phyloP scores from a whole-genome alignment of 2,113 vertebrate species.

The Atrichornis clamosus region DNA sequence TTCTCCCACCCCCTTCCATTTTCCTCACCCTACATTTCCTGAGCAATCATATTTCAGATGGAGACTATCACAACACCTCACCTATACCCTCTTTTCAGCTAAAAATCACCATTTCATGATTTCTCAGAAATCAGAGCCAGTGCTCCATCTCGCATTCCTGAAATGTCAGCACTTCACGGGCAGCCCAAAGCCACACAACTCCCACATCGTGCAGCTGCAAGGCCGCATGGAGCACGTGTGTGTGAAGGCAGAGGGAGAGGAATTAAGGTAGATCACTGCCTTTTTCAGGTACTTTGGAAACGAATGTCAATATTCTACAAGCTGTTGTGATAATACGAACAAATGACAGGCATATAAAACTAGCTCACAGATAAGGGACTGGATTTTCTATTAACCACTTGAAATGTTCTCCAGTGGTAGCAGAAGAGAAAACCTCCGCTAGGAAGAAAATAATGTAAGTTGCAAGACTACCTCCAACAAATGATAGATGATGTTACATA shows the following conservation, averaged over 20 bases:
- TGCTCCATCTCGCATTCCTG: not conserved
- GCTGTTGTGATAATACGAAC: not conserved
- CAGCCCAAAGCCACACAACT: not conserved
- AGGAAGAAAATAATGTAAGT: not conserved
- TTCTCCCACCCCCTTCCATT: not conserved
- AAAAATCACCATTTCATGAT: not conserved
- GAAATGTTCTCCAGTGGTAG: not conserved
- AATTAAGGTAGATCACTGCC: not conserved
- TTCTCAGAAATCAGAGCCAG: not conserved
- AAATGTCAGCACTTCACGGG: not conserved
- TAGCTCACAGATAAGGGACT: not conserved
- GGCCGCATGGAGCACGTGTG: fast-evolving
- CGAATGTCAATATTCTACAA: not conserved
- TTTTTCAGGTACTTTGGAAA: not conserved
- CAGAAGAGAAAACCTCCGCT: not conserved
- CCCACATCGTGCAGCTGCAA: fast-evolving
- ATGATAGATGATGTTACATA: not conserved
- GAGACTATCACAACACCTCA: not conserved
- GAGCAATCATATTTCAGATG: not conserved
- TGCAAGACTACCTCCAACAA: not conserved
- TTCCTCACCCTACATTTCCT: not conserved
- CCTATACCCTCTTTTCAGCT: not conserved
- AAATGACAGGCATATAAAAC: not conserved
- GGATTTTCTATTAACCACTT: not conserved
- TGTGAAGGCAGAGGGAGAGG: not conserved